Conservation (phyloP, 2,113 vertebrate genomes). For the Poecilia latipinna region DNA sequence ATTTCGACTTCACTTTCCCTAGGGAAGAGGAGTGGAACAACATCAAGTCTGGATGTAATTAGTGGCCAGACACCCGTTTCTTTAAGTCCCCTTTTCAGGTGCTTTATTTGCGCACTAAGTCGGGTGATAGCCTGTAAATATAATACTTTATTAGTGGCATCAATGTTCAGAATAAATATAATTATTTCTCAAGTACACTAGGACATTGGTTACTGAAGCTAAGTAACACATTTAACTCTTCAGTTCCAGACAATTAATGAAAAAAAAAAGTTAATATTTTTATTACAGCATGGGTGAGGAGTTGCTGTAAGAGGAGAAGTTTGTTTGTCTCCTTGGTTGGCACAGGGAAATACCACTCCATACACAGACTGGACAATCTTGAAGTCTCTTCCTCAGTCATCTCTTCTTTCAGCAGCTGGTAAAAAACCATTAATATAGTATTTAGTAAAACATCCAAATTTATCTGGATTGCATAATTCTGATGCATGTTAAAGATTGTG, state of each 20-base stretch:
- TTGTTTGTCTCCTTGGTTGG: conserved; percentile 1
- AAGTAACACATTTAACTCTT: not conserved
- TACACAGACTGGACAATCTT: conserved; percentile 2
- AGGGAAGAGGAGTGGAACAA: conserved; percentile 1
- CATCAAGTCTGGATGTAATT: conserved; percentile 5
- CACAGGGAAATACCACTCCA: not conserved
- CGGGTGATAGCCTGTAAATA: not conserved
- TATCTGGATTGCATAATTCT: not conserved
- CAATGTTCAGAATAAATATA: not conserved
- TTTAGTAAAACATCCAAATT: not conserved
- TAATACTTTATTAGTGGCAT: not conserved
- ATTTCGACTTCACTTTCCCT: conserved; percentile 7
- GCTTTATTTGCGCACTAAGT: not conserved
- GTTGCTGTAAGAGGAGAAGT: not conserved
- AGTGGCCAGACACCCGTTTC: not conserved
- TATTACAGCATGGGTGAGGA: conserved; percentile 2
- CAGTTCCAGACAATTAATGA: not conserved
- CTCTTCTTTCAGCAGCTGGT: conserved; percentile 5
- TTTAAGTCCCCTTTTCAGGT: not conserved
- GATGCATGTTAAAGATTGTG: not conserved
- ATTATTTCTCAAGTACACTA: not conserved
- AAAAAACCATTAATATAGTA: not conserved
- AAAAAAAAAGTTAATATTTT: not conserved
- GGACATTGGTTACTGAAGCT: not conserved
- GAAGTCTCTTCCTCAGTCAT: conserved; percentile 9